Conservation (phyloP, 23 tunicate genomes). For the Styela plicata region DNA sequence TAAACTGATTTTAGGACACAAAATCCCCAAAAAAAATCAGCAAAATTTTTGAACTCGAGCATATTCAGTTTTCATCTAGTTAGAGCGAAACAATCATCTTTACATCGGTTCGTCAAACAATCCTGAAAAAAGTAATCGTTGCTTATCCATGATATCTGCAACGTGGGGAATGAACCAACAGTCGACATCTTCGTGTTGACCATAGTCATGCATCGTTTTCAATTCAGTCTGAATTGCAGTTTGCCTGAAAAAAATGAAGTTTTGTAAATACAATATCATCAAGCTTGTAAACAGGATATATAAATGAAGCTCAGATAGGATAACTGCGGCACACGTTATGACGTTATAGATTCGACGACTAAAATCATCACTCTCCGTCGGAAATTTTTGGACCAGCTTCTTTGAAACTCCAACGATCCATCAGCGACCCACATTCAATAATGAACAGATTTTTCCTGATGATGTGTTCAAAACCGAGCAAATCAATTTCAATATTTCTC, state of each 20-base stretch:
- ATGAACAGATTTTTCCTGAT: too few relatives aligned
- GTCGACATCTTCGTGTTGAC: background rate
- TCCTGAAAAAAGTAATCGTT: background rate
- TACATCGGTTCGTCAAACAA: constrained; percentile 5
- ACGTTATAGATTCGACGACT: too few relatives aligned
- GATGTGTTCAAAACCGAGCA: background rate
- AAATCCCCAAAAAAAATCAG: too few relatives aligned
- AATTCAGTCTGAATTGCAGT: background rate
- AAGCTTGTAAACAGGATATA: background rate
- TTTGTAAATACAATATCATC: too few relatives aligned
- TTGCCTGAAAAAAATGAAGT: background rate
- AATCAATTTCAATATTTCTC: background rate
- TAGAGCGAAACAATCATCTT: too few relatives aligned
- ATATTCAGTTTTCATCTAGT: too few relatives aligned
- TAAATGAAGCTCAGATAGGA: too few relatives aligned
- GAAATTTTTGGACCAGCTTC: background rate
- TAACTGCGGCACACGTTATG: too few relatives aligned
- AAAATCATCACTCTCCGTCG: background rate
- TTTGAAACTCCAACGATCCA: too few relatives aligned
- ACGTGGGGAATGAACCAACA: background rate
- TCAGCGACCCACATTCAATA: too few relatives aligned
- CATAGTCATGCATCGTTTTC: background rate
- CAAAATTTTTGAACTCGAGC: too few relatives aligned
- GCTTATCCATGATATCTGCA: background rate
- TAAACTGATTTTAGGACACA: too few relatives aligned